phyloP scores from a whole-genome alignment of 2,797 vertebrate species.

The Peromyscus nudipes region DNA sequence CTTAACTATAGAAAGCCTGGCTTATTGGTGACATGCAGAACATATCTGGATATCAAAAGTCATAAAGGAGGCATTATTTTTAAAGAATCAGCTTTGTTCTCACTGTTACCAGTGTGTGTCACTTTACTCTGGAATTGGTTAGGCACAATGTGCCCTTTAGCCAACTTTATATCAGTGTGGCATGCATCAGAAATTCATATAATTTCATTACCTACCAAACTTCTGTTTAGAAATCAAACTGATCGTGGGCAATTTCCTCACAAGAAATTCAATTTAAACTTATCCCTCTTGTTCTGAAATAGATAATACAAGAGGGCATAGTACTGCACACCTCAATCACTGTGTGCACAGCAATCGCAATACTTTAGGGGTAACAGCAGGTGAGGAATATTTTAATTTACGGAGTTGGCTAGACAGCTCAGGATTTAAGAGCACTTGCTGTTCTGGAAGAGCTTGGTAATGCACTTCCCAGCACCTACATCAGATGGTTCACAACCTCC shows the following conservation, averaged over 20 bases:
- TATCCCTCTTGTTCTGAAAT: constrained; percentile 7
- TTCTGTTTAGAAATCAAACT: not conserved
- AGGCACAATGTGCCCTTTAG: not conserved
- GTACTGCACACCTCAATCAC: not conserved
- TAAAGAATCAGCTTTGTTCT: constrained; percentile 16
- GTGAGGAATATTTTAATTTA: not conserved
- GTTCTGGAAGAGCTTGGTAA: not conserved
- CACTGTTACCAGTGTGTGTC: not conserved
- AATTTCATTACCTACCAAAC: not conserved
- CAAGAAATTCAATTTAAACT: constrained; percentile 8
- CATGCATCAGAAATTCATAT: not conserved
- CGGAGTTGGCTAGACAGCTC: not conserved
- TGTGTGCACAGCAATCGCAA: not conserved
- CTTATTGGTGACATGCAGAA: not conserved
- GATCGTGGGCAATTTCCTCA: not conserved
- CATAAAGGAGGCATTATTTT: not conserved
- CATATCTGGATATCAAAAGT: not conserved
- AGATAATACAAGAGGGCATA: not conserved
- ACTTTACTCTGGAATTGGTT: not conserved
- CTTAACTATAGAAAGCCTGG: not conserved
- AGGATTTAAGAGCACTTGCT: not conserved
- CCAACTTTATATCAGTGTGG: not conserved
- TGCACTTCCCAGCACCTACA: not conserved
- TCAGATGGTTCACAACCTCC: not conserved
- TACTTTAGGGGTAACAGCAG: not conserved